Conservation (phyloP, 1,140 invertebrate genomes). For the Popillia japonica region DNA sequence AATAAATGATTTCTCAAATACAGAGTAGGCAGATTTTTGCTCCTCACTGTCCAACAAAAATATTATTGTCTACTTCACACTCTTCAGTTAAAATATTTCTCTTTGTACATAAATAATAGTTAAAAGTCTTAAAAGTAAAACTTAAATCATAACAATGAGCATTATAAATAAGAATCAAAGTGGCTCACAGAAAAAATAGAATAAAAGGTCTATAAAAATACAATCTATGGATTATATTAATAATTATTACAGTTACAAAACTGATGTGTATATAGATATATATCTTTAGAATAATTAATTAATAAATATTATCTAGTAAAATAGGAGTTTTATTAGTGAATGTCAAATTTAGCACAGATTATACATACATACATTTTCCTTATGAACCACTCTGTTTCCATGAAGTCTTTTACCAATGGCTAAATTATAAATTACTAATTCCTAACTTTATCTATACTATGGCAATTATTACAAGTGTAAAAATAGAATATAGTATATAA, state of each 20-base stretch:
- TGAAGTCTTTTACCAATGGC: conserved; percentile 36
- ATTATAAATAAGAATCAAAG: conserved; percentile 24
- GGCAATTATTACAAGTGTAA: conserved; percentile 39
- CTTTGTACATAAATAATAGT: conserved; percentile 10
- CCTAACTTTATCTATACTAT: conserved; percentile 23
- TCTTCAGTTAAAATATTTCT: conserved; percentile 24
- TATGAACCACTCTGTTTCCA: conserved; percentile 6
- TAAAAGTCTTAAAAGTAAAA: conserved; percentile 22
- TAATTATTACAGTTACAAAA: too few species aligned
- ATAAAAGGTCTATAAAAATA: background rate
- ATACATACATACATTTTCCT: conserved; percentile 6
- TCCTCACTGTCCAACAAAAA: background rate
- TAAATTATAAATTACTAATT: conserved; percentile 35
- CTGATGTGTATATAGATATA: too few species aligned
- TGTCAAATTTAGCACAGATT: background rate
- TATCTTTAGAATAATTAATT: too few species aligned
- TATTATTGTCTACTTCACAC: background rate
- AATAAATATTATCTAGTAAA: background rate
- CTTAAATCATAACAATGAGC: conserved; percentile 1
- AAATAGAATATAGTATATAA: conserved; percentile 21
- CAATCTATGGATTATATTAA: too few species aligned
- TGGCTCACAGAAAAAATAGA: conserved; percentile 3
- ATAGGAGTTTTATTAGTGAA: background rate
- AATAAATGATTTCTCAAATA: too few species aligned
- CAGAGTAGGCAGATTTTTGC: too few species aligned